phyloP scores from a whole-genome alignment of 2,888 invertebrate species.

The Phaedon cochleariae region DNA sequence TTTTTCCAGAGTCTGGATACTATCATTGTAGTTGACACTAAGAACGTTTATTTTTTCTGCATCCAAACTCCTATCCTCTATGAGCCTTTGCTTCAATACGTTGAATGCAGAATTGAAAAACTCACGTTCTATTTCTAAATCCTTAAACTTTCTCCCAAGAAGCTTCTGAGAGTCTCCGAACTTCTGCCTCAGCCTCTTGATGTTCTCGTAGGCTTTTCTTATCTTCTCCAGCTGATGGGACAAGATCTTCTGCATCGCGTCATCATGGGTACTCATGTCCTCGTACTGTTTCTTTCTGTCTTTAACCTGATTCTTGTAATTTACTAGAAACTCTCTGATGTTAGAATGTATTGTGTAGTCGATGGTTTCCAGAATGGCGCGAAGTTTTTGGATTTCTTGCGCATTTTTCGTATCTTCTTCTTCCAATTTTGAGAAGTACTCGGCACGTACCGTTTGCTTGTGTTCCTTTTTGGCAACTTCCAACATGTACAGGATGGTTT shows the following conservation, averaged over 20 bases:
- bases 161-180: slow-evolving; percentile 39
- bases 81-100: slow-evolving; percentile 65
- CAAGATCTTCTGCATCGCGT: slow-evolving; percentile 48
- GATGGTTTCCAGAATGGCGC: slow-evolving; percentile 47
- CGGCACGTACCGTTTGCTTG: slow-evolving; percentile 52
- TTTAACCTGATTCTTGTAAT: slow-evolving; percentile 40
- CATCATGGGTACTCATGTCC: slow-evolving; percentile 49
- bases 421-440: slow-evolving; percentile 55
- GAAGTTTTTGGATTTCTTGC: slow-evolving; percentile 48
- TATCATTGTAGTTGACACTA: slow-evolving; percentile 70
- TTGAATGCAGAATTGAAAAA: slow-evolving; percentile 50
- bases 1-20: slow-evolving; percentile 66
- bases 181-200: slow-evolving; percentile 49
- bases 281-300: slow-evolving; percentile 49
- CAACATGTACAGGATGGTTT: slow-evolving; percentile 63
- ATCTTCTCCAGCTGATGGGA: slow-evolving; percentile 47
- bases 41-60: slow-evolving; percentile 67
- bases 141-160: slow-evolving; percentile 40
- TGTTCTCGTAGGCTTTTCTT: slow-evolving; percentile 39
- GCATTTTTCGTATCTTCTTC: slow-evolving; percentile 52
- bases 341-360: slow-evolving; percentile 50
- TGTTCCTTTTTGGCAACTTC: slow-evolving; percentile 60
- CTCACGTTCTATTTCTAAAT: slow-evolving; percentile 58
- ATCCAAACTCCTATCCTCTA: slow-evolving; percentile 63
- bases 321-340: slow-evolving; percentile 46